These are phyloP conservation scores for Lithodes maja DNA, from an alignment of 2,888 invertebrate genomes.

Conservation along the genomic window DNA sequence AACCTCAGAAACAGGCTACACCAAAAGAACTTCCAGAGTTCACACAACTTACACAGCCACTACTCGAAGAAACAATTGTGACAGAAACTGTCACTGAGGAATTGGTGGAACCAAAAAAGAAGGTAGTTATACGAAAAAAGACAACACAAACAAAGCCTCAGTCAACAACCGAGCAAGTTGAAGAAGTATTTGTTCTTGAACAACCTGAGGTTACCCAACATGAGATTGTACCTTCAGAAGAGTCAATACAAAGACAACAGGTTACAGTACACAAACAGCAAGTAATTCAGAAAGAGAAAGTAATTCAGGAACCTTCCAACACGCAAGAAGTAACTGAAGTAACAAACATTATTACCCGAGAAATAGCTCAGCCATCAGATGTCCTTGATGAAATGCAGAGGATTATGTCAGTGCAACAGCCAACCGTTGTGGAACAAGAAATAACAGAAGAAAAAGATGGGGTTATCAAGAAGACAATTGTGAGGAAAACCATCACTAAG, in stretches of 20 bases:
- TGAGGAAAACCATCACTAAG: conserved; percentile 5
- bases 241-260: conserved; percentile 23
- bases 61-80: background rate
- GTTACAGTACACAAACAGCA: conserved; percentile 34
- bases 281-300: conserved; percentile 39
- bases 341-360: conserved; percentile 8
- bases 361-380: conserved; percentile 32
- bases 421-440: conserved; percentile 43
- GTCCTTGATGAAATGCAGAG: conserved; percentile 26
- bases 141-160: conserved; percentile 29
- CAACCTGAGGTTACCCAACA: conserved; percentile 32
- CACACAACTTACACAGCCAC: conserved; percentile 14
- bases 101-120: conserved; percentile 37
- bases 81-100: conserved; percentile 23
- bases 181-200: conserved; percentile 30
- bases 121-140: conserved; percentile 33
- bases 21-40: conserved; percentile 6
- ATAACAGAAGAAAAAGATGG: conserved; percentile 44
- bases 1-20: conserved; percentile 23
- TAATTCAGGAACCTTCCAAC: conserved; percentile 36
- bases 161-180: conserved; percentile 20
- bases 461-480: conserved; percentile 34
- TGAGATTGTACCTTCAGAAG: conserved; percentile 27
- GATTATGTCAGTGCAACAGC: conserved; percentile 18
- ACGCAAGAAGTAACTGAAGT: conserved; percentile 41